These are phyloP conservation scores for Harpalus rufipes DNA, from an alignment of 2,888 invertebrate species.

Conservation along the genomic window DNA sequence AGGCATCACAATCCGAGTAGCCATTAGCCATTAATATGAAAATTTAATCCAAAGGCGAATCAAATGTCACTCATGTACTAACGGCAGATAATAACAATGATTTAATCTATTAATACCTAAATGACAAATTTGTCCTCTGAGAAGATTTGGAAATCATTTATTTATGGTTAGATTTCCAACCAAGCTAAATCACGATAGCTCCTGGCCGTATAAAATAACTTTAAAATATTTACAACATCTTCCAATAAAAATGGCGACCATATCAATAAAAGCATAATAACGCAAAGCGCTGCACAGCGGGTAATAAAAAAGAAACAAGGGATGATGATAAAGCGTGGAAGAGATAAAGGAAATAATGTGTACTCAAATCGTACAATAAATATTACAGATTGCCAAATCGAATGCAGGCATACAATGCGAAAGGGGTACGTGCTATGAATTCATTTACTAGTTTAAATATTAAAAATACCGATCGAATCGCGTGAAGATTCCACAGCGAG, in stretches of 20 bases:
- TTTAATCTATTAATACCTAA: conserved; percentile 16
- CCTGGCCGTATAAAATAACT: conserved; percentile 39
- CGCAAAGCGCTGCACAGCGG: conserved; percentile 36
- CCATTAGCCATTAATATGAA: too few species aligned
- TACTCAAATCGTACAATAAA: conserved; percentile 64
- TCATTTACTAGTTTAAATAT: conserved; percentile 61
- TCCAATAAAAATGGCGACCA: conserved; percentile 59
- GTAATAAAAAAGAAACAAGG: conserved; percentile 52
- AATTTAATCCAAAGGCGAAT: too few species aligned
- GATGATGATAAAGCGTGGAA: conserved; percentile 62
- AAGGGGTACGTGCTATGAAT: conserved; percentile 50
- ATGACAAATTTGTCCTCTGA: background rate
- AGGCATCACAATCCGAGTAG: too few species aligned
- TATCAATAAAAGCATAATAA: conserved; percentile 66
- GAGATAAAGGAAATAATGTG: conserved; percentile 66
- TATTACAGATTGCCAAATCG: conserved; percentile 66
- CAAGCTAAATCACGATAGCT: conserved; percentile 48
- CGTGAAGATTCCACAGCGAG: conserved; percentile 30
- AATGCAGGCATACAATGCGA: conserved; percentile 59
- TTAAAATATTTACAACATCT: conserved; percentile 64
- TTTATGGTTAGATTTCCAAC: conserved; percentile 28
- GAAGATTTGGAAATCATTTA: conserved; percentile 21
- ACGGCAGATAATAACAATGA: background rate
- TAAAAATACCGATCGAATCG: conserved; percentile 49
- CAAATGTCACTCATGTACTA: too few species aligned